Evolutionary conservation across 2,113 vertebrate genomes (phyloP).

Genomic region (Sylvia atricapilla): DNA sequence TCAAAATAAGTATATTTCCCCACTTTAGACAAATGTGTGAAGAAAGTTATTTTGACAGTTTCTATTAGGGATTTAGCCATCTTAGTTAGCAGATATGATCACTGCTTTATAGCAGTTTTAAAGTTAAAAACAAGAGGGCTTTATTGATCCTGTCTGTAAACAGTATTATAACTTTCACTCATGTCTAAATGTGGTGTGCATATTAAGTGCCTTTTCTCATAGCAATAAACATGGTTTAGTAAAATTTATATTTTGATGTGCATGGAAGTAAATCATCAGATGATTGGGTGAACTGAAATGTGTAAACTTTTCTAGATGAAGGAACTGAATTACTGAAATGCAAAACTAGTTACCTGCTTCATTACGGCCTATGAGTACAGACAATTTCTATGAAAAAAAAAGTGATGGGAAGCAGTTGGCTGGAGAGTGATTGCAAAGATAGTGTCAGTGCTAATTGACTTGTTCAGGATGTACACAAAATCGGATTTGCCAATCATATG

Average conservation of each 20-base stretch:
- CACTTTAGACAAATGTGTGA: not conserved
- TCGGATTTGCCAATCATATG: conserved; percentile 56
- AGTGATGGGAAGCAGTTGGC: conserved; percentile 52
- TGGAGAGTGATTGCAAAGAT: conserved; percentile 61
- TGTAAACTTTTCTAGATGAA: conserved; percentile 44
- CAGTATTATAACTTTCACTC: not conserved
- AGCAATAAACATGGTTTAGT: not conserved
- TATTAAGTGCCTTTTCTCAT: conserved; percentile 16
- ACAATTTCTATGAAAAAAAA: conserved; percentile 44
- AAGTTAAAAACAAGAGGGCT: not conserved
- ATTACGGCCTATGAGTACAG: conserved; percentile 60
- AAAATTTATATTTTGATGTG: conserved; percentile 43
- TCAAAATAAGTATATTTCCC: not conserved
- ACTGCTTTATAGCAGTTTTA: not conserved
- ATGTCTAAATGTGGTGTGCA: conserved; percentile 18
- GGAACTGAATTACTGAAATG: conserved; percentile 56
- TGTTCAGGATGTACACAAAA: conserved; percentile 58
- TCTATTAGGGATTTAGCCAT: not conserved
- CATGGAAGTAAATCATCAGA: conserved; percentile 45
- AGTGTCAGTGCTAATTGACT: conserved; percentile 58
- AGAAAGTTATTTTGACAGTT: not conserved
- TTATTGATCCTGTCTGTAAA: conserved; percentile 8
- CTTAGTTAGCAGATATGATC: not conserved
- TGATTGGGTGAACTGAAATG: conserved; percentile 46
- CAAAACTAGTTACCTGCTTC: conserved; percentile 61